Base-by-base conservation (phyloP, 92 coral and sea anemone genomes). In the Metridium senile region DNA sequence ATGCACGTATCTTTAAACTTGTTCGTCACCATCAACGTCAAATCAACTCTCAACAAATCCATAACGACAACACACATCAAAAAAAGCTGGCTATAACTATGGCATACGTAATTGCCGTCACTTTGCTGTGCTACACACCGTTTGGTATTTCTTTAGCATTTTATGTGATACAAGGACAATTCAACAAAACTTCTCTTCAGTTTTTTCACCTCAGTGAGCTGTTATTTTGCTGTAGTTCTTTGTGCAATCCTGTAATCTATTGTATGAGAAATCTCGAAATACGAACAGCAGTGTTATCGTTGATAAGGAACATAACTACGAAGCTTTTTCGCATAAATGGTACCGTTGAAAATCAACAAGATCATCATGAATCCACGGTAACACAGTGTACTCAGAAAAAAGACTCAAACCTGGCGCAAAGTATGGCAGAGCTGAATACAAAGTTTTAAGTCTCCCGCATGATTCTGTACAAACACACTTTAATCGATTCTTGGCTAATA, bases 21-120 rank as follows among this genome's bases (percentile, higher is more conserved):
- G 76, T 72, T 1, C 76, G 76, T 9, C 65, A 59, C 4, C 78
- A 73, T 34, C 78, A 73, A 20, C 78, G 78, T 10, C 64, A 62
- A 13, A 73, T 73, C 23, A 33, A 9, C 19, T 39, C 67, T 11
- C 64, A 51, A 8, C 65, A 28, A 23, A 16, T 57, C 19, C 78
- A 57, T 17, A 11, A 34, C 8, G 45, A 20, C n/a, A 57, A 25
- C 26, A 9, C 43, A 11, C 53, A 23, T 0, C 78, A 73, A 35
- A n/a, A 52, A 9, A 73, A 73, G 33, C 57, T 73, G 18, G 67
- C 78, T 1, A 33, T 58, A 1, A 72, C 76, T 0, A 72, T 72
- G 76, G 64, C 76, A 0, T 72, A 72, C 52, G 76, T 72, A 7
- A 72, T 72, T 4, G 65, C n/a, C 18, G 57, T 51, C 0, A 52